Evolutionary conservation across 2,797 vertebrate species (phyloP).

Genomic region (Neomorphus geoffroyi): DNA sequence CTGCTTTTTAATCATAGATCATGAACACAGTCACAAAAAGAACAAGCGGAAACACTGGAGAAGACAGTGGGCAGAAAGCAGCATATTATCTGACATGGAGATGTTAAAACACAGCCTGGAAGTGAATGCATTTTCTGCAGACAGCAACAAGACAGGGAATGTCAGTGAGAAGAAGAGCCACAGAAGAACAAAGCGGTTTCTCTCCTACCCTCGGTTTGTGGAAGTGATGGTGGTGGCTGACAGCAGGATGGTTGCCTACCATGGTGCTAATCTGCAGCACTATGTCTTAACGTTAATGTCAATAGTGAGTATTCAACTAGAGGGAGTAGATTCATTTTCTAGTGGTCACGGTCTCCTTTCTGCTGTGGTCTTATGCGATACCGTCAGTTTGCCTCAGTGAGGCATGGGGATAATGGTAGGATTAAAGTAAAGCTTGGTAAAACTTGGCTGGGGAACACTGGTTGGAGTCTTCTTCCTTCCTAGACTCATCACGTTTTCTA

Average conservation of each 20-base stretch:
- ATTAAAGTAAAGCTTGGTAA: background rate
- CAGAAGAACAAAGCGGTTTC: conserved; percentile 92
- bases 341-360: background rate
- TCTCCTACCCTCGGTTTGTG: conserved; percentile 97
- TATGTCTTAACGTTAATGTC: conserved; percentile 98
- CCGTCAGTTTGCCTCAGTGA: background rate
- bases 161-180: conserved; percentile 81
- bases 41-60: conserved; percentile 77
- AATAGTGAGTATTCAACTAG: conserved; percentile 88
- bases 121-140: conserved; percentile 68
- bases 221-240: conserved; percentile 99
- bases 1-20: conserved; percentile 76
- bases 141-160: conserved; percentile 74
- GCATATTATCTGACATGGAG: conserved; percentile 80
- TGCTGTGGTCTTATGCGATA: rapidly evolving
- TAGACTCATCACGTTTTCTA: rapidly evolving
- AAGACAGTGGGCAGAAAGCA: conserved; percentile 62
- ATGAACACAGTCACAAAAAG: conserved; percentile 80
- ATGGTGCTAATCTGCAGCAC: conserved; percentile 94
- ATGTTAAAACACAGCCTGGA: conserved; percentile 77
- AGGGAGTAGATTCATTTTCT: background rate
- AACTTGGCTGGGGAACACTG: background rate
- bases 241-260: conserved; percentile 97
- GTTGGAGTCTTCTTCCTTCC: background rate
- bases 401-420: background rate